Evolutionary conservation across 2,113 vertebrate genomes (phyloP).

Genomic region (Ariopsis seemanni): DNA sequence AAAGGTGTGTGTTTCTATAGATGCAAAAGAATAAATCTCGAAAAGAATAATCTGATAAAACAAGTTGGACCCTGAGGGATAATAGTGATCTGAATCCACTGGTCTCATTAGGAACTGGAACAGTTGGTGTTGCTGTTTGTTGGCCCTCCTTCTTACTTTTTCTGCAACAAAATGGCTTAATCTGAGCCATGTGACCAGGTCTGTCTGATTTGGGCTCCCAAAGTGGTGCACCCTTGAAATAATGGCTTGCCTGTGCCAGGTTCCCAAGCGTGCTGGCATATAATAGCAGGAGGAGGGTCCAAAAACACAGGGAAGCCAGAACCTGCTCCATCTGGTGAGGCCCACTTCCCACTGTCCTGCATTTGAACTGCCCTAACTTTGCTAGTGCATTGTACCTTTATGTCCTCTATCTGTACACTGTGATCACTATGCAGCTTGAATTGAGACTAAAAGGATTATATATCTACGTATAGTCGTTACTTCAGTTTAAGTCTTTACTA

Average conservation of each 20-base stretch:
- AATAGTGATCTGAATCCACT: conserved; percentile 10
- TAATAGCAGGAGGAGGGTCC: conserved; percentile 36
- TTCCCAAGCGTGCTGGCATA: conserved; percentile 39
- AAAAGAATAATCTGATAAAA: neutral
- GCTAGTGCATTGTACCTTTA: conserved; percentile 31
- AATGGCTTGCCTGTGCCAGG: conserved; percentile 46
- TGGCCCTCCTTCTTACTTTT: conserved; percentile 3
- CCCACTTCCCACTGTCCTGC: conserved; percentile 41
- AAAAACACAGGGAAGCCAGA: conserved; percentile 51
- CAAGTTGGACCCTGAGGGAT: neutral
- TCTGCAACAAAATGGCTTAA: conserved; percentile 47
- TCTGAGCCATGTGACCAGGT: conserved; percentile 27
- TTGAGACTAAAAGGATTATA: neutral
- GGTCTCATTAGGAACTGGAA: conserved; percentile 42
- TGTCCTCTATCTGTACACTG: conserved; percentile 30
- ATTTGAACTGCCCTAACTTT: conserved; percentile 50
- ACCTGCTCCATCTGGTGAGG: conserved; percentile 57
- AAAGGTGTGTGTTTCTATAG: neutral
- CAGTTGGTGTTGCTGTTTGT: conserved; percentile 42
- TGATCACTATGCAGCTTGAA: conserved; percentile 1
- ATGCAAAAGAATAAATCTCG: neutral
- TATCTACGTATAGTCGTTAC: neutral
- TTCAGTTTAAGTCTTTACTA: neutral
- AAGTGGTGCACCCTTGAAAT: conserved; percentile 47
- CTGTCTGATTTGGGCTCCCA: conserved; percentile 35